These are phyloP conservation scores for Tetranychus truncatus DNA, from an alignment of 2,888 invertebrate species.

Conservation along the genomic window DNA sequence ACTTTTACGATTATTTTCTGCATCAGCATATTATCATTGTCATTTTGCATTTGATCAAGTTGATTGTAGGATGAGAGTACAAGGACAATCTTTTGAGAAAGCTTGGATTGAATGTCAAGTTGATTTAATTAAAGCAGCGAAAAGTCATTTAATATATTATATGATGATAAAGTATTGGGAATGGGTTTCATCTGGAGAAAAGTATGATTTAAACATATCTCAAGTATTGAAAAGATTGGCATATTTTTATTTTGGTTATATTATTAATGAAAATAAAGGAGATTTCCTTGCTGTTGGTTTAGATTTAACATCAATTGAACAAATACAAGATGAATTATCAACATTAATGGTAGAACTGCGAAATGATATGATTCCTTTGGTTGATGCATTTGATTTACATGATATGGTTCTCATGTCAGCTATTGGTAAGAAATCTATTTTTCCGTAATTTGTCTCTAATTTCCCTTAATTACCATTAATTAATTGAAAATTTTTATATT, in stretches of 20 bases:
- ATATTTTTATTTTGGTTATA: background rate
- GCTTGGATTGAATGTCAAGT: slow-evolving; percentile 36
- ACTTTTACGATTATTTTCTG: background rate
- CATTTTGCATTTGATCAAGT: background rate
- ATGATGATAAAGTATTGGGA: slow-evolving; percentile 22
- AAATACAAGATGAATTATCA: slow-evolving; percentile 50
- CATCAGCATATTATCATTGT: background rate
- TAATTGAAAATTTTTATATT: no score
- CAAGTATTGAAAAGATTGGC: slow-evolving; percentile 45
- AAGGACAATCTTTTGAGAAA: slow-evolving; percentile 27
- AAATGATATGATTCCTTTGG: slow-evolving; percentile 70
- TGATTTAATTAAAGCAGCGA: slow-evolving; percentile 34
- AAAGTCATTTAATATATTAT: slow-evolving; percentile 29
- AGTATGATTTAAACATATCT: slow-evolving; percentile 31
- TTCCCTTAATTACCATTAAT: no score
- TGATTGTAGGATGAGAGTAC: background rate
- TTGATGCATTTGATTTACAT: slow-evolving; percentile 70
- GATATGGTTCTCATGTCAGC: slow-evolving; percentile 52
- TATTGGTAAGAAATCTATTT: slow-evolving; percentile 19
- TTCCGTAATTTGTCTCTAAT: no score
- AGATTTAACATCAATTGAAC: slow-evolving; percentile 32
- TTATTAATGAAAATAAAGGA: slow-evolving; percentile 4
- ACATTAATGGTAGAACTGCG: slow-evolving; percentile 50
- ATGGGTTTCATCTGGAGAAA: slow-evolving; percentile 26
- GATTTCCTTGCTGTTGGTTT: slow-evolving; percentile 46